phyloP scores from a whole-genome alignment of 2,888 invertebrate species.

The Macrosoma leucophasiata region DNA sequence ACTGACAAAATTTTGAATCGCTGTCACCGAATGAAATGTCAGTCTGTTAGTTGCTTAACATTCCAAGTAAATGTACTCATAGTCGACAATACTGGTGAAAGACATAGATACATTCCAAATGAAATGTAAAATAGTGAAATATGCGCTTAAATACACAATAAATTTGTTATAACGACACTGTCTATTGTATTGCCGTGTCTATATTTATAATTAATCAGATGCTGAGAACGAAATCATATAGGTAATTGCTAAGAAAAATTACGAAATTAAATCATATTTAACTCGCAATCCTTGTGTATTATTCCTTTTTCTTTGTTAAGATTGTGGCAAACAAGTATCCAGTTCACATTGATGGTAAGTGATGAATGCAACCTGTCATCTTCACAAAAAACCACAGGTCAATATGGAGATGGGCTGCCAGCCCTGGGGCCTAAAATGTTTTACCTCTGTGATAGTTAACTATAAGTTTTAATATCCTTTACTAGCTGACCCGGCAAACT shows the following conservation, averaged over 20 bases:
- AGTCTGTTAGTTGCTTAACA: conserved; percentile 42
- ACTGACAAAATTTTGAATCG: too few relatives aligned
- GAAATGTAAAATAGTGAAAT: conserved; percentile 48
- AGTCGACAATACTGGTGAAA: conserved; percentile 40
- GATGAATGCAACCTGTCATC: too few relatives aligned
- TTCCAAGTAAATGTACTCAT: conserved; percentile 39
- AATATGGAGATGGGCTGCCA: too few relatives aligned
- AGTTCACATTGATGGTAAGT: too few relatives aligned
- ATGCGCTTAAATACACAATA: conserved; percentile 65
- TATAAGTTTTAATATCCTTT: too few relatives aligned
- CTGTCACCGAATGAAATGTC: too few relatives aligned
- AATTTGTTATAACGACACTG: conserved; percentile 53
- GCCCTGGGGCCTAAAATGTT: too few relatives aligned
- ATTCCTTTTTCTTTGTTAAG: conserved; percentile 16
- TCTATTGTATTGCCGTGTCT: conserved; percentile 62
- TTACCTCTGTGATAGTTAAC: too few relatives aligned
- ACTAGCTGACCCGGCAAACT: too few relatives aligned
- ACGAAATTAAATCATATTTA: conserved; percentile 76
- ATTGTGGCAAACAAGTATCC: too few relatives aligned
- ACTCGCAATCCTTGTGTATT: conserved; percentile 49
- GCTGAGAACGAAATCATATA: conserved; percentile 71
- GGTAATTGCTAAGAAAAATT: conserved; percentile 75
- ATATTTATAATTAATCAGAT: conserved; percentile 65
- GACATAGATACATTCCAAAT: conserved; percentile 61
- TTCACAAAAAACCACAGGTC: too few relatives aligned